Percentiles rank a stretch among this genome's conserved stretches.
These are phyloP conservation scores for Pollachius pollachius DNA, from an alignment of 2,113 vertebrate species.

Conservation along the genomic window DNA sequence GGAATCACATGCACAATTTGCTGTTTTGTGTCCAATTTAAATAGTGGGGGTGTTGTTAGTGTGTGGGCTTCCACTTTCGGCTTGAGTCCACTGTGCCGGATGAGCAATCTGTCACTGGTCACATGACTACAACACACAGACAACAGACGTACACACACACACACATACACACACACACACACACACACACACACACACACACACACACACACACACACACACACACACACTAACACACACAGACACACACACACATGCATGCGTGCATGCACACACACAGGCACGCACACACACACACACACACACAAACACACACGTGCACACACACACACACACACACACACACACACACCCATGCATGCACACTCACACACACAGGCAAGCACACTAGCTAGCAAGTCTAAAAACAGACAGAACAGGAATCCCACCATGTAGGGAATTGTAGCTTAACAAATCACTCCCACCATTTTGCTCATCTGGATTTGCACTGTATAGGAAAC, in stretches of 20 bases:
- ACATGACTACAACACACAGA: slow-evolving; percentile 61
- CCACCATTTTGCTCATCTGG: slow-evolving; percentile 26
- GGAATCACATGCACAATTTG: slow-evolving; percentile 43
- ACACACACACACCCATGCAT: too few relatives aligned
- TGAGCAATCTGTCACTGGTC: slow-evolving; percentile 56
- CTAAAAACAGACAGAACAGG: slow-evolving; percentile 1
- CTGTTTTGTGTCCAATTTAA: slow-evolving; percentile 56
- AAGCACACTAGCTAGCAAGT: slow-evolving; percentile 11
- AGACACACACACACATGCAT: slow-evolving; percentile 22
- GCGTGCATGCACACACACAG: neutral
- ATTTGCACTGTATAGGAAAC: slow-evolving; percentile 5
- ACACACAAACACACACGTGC: slow-evolving; percentile 12
- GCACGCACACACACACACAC: too few relatives aligned
- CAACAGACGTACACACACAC: slow-evolving; percentile 34
- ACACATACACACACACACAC: slow-evolving; percentile 35
- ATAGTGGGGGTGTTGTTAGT: slow-evolving; percentile 50
- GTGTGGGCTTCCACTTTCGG: slow-evolving; percentile 62
- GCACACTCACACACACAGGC: slow-evolving; percentile 18
- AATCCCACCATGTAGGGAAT: slow-evolving; percentile 45
- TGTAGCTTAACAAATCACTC: slow-evolving; percentile 6
- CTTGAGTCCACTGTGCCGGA: slow-evolving; percentile 52
- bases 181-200: too few relatives aligned
- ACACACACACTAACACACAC: slow-evolving; percentile 44
- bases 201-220: too few relatives aligned
- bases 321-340: too few relatives aligned